Evolutionary conservation across 1,140 invertebrate genomes (phyloP), one percentile per base, ranked within the genome.

Genomic region (Neocloeon triangulifer): DNA sequence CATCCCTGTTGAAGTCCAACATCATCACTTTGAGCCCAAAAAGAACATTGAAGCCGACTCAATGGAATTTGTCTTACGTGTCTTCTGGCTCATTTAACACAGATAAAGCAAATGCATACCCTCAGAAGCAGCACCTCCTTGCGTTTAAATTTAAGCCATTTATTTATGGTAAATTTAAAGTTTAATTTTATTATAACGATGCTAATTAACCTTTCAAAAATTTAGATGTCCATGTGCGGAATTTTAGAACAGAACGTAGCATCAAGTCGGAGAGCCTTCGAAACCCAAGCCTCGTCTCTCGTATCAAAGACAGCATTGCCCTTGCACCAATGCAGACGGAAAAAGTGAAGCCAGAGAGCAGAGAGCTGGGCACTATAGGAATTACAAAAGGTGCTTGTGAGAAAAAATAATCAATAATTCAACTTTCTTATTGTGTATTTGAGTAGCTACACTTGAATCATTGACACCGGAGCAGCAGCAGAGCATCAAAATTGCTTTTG

Each of bases 401-500:
- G 14, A 20, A 13, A 27, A 10, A n/a, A 3, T 15, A 18, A 2
- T 16, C 13, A 5, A 23, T 30, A 14, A 18, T 10, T 16, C n/a
- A n/a, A n/a, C 2, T 36, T 21, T 19, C 17, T 34, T 15, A 14
- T 23, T 27, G 10, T 38, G 32, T 31, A 23, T 20, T 23, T 20
- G 35, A 15, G 19, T 58, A 18, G 19, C 56, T 9, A 33, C 38
- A 6, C 51, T 52, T 37, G 47, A 47, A 33, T 39, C 33, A 16
- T 37, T 64, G 21, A 47, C 51, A 27, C 37, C 42, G 8, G 55
- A 56, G 19, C 64, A 80, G 43, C 65, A 72, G 39, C 63, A 77
- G 41, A 68, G 66, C 41, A 54, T 85, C 10, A 84, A 82, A 58
- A 61, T 82, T 38, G 81, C 82, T 1, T 91, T 89, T 56, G 80